A percentile compares a stretch with the other conserved stretches of the same genome.
Conservation (phyloP, 2,113 vertebrate genomes). For the Periophthalmus modestus region DNA sequence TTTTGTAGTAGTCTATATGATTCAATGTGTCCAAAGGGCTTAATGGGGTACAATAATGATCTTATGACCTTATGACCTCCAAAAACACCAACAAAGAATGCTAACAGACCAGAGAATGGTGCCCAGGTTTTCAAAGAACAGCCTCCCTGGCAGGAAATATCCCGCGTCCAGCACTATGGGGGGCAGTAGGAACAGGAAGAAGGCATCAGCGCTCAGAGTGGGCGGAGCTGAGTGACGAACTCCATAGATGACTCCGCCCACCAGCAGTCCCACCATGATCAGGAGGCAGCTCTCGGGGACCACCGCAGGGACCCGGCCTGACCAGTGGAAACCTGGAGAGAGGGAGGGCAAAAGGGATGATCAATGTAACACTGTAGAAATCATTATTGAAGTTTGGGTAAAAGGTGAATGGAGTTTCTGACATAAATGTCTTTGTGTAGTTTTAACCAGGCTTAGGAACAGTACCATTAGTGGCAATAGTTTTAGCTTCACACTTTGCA, state of each 20-base stretch:
- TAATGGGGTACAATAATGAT: too few species aligned
- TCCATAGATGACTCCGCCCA: conserved; percentile 81
- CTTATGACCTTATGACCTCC: too few species aligned
- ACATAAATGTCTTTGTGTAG: not conserved
- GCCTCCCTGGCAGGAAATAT: conserved; percentile 84
- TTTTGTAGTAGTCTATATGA: too few species aligned
- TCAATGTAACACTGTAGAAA: too few species aligned
- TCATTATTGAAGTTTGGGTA: not conserved
- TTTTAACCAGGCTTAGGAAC: not conserved
- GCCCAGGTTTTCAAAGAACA: conserved; percentile 84
- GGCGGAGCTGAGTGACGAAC: conserved; percentile 79
- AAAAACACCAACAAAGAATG: not conserved
- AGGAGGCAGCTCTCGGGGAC: conserved; percentile 84
- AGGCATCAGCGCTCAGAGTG: conserved; percentile 80
- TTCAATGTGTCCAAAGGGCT: too few species aligned
- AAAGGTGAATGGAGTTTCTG: not conserved
- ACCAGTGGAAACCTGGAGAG: conserved; percentile 80
- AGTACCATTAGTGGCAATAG: not conserved
- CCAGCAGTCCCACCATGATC: conserved; percentile 84
- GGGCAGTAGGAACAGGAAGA: conserved; percentile 86
- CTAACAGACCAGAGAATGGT: conserved; percentile 65
- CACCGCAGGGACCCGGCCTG: conserved; percentile 79
- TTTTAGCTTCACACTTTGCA: not conserved
- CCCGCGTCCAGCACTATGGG: conserved; percentile 83
- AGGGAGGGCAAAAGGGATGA: not conserved